phyloP scores from a whole-genome alignment of 2,888 invertebrate species.

The Bugula neritina region DNA sequence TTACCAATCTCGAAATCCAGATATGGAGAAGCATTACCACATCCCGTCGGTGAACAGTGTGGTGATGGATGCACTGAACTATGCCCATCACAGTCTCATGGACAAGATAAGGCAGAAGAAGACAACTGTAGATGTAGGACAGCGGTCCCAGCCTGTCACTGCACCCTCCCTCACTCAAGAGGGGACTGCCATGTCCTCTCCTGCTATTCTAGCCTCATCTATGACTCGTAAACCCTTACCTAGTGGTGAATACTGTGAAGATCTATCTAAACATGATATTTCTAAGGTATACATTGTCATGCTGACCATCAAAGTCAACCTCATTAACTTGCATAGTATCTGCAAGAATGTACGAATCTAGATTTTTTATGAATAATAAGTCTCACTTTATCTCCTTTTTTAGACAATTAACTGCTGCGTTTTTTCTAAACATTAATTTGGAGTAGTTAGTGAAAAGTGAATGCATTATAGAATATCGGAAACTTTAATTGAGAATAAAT shows the following conservation, averaged over 20 bases:
- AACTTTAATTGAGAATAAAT: no score
- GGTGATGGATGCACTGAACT: constrained; percentile 49
- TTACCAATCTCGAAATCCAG: constrained; percentile 48
- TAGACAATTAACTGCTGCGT: no score
- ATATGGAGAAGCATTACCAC: constrained; percentile 43
- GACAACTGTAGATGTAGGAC: not conserved
- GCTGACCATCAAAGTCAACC: no score
- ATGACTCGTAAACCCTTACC: not conserved
- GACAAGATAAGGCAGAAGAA: constrained; percentile 37
- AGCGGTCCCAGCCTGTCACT: not conserved
- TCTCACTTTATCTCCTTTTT: no score
- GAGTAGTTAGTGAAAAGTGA: no score
- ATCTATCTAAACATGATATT: not conserved
- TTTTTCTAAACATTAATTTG: no score
- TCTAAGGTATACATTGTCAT: no score
- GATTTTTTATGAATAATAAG: no score
- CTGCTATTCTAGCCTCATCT: not conserved
- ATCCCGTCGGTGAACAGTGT: constrained; percentile 50
- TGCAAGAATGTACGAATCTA: no score
- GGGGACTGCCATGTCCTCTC: not conserved
- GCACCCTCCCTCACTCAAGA: not conserved
- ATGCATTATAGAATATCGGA: no score
- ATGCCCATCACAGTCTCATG: constrained; percentile 50
- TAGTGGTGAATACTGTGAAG: not conserved
- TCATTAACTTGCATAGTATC: no score